Evolutionary conservation across 2,797 vertebrate genomes (phyloP).

Genomic region (Acestrorhynchus altus): DNA sequence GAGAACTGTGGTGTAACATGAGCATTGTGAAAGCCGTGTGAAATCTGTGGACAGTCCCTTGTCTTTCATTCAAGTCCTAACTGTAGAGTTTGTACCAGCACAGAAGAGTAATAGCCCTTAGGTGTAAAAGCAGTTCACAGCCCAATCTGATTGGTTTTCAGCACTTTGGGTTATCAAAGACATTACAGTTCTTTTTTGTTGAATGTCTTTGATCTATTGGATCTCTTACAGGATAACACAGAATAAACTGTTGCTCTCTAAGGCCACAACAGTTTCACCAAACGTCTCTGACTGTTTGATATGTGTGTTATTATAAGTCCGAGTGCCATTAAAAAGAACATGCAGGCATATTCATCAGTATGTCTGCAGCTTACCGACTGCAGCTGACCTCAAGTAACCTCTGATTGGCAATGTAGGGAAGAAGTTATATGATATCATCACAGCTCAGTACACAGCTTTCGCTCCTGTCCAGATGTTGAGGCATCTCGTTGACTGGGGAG

Average conservation of each 20-base stretch:
- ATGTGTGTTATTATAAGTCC: not conserved
- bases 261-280: not conserved
- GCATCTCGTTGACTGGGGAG: not conserved
- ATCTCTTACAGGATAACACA: not conserved
- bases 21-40: constrained; percentile 11
- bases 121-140: not conserved
- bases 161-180: not conserved
- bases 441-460: not conserved
- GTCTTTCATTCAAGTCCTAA: not conserved
- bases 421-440: constrained; percentile 54
- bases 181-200: not conserved
- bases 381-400: constrained; percentile 38
- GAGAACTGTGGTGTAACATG: not conserved
- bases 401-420: constrained; percentile 45
- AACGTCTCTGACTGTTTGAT: not conserved
- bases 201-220: not conserved
- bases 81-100: not conserved
- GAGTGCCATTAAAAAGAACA: not conserved
- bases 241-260: not conserved
- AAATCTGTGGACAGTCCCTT: constrained; percentile 23
- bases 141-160: not conserved
- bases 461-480: constrained; percentile 22
- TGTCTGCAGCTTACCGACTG: not conserved
- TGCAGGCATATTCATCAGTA: not conserved
- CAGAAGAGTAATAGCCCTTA: constrained; percentile 8